phyloP scores from a whole-genome alignment of 2,888 invertebrate genomes.

The Dryomyza anilis region DNA sequence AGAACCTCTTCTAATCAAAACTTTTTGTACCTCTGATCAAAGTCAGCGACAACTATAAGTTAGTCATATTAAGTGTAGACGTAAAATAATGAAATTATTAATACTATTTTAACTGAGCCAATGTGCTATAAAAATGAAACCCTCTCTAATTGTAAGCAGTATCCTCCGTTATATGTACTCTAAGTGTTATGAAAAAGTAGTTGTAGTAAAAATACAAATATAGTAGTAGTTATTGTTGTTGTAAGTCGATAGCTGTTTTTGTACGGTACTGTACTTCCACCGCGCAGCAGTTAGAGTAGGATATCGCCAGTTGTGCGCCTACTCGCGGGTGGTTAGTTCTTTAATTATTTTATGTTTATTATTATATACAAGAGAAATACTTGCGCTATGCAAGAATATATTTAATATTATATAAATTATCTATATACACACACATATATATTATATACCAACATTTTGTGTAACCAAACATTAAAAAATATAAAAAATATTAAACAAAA shows the following conservation, averaged over 20 bases:
- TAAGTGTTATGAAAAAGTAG: constrained; percentile 13
- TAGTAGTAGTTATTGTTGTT: constrained; percentile 1
- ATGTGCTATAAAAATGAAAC: too few species aligned
- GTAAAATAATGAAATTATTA: too few species aligned
- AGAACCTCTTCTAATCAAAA: background rate
- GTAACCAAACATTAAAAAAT: constrained; percentile 12
- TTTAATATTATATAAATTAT: background rate
- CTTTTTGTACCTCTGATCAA: background rate
- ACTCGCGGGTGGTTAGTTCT: background rate
- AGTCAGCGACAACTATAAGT: background rate
- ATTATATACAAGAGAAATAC: constrained; percentile 15
- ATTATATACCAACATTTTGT: constrained; percentile 6
- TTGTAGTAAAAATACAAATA: background rate
- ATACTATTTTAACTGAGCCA: too few species aligned
- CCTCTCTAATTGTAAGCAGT: too few species aligned
- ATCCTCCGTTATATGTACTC: constrained; percentile 4
- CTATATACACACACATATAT: background rate
- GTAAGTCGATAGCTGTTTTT: background rate
- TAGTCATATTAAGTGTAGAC: too few species aligned
- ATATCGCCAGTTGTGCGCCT: constrained; percentile 6
- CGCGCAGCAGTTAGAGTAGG: background rate
- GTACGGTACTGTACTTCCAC: background rate
- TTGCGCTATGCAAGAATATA: constrained; percentile 7
- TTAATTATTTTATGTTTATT: constrained; percentile 4
- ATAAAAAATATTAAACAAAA: constrained; percentile 3